Evolutionary conservation across 2,797 vertebrate genomes (phyloP).

Genomic region (Clarias fuscus): DNA sequence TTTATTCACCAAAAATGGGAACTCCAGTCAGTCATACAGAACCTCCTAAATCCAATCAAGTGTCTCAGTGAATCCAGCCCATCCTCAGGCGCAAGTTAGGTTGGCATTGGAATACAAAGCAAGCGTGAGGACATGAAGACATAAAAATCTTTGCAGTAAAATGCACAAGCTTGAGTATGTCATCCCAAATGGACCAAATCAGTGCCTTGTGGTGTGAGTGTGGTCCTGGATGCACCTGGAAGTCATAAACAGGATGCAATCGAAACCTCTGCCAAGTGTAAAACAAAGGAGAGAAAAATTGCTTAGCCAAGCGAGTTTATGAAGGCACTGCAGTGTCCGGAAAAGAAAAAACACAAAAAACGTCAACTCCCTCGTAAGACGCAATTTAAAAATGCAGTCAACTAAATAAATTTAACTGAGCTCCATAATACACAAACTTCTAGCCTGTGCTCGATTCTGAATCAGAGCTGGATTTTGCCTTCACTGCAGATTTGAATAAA

Average conservation of each 20-base stretch:
- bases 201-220: not conserved
- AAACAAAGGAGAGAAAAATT: slow-evolving; percentile 39
- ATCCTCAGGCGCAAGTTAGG: not conserved
- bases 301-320: not conserved
- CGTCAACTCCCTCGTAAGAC: not conserved
- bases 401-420: not conserved
- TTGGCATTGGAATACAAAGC: not conserved
- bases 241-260: slow-evolving; percentile 49
- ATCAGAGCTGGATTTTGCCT: not conserved
- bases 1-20: not conserved
- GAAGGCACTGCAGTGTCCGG: not conserved
- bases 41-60: not conserved
- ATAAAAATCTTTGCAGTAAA: not conserved
- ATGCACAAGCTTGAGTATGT: not conserved
- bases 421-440: not conserved
- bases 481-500: not conserved
- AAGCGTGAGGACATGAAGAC: not conserved
- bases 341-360: too few relatives aligned
- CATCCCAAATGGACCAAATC: not conserved
- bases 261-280: slow-evolving; percentile 13
- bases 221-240: slow-evolving; percentile 46
- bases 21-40: not conserved
- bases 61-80: not conserved
- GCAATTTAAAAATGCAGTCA: not conserved
- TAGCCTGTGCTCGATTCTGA: not conserved